Base-by-base conservation (phyloP, 1,140 invertebrate genomes). In the Cydia amplana region DNA sequence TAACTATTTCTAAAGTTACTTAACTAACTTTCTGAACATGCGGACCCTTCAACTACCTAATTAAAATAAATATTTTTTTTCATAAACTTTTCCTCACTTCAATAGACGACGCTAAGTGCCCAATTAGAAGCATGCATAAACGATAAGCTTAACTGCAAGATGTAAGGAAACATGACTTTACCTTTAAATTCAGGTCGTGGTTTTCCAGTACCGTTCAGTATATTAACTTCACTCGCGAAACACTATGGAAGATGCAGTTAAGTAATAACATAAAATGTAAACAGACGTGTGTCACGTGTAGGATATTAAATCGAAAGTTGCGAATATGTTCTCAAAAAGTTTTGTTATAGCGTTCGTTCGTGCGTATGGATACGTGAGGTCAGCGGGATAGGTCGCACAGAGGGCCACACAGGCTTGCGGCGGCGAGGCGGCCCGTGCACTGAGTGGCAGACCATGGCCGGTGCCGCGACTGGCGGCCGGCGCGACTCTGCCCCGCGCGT, bases 401-500 rank as follows among this genome's bases (percentile, higher is more conserved):
- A 75, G 78, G 78, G 80, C 76, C 85, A 86, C 83, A 84, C 86
- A 85, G 83, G 85, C 85, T 88, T 81, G 82, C 88, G 85, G 83
- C 83, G 79, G 84, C 87, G 78, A 87, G 86, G 85, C 90, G 82
- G 85, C 87, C 85, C 88, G 87, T 83, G 88, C 85, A 91, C 90
- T 92, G 89, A 91, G 84, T 84, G 81, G 79, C 81, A 84, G 83
- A 79, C 82, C 75, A 81, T 77, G 82, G 74, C 46, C 74, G 49
- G 60, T 49, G 74, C 82, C 76, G 79, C 76, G 78, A 83, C 78
- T 77, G 85, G 82, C 85, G 85, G 82, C 83, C 84, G 86, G 84
- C 82, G 78, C 83, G 81, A 85, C 86, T 90, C 85, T 87, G 88
- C 88, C 89, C 88, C 90, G 90, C 89, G 90, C 89, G 82, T 91